Evolutionary conservation across 1,140 invertebrate species (phyloP), one percentile per base, ranked within the genome.

Genomic region (Ceratoteleas bidentatus): DNA sequence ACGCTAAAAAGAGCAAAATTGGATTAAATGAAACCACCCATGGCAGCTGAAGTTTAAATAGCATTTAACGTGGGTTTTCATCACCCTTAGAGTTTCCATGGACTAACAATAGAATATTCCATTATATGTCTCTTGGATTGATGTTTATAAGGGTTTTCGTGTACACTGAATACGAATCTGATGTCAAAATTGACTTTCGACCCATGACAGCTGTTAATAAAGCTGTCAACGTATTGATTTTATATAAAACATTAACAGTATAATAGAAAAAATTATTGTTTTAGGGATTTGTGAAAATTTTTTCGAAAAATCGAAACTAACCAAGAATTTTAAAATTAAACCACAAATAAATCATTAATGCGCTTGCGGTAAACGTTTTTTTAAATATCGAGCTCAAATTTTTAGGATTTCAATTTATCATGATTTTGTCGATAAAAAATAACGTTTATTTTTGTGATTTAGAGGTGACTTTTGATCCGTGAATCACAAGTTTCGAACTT

Each of bases 1-100:
- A 36, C 11, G 53, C 34, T 56, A 56, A 36, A 14, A 36, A 56
- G 34, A 56, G 33, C 53, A 56, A 56, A 56, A 56, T 56, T 36
- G 34, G 24, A 24, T 56, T 36, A 36, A 56, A 13, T 56, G 2
- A 36, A 56, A 2, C 32, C 53, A 32, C 33, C 32, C 52, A 33
- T 4, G 52, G 8, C 52, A 24, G 52, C 32, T 16, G 16, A 54
- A 54, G 52, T 54, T 54, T 32, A 54, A 32, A 54, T 33, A 32
- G 40, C 40, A 43, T 43, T 10, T 43, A 43, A 43, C n/a, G 6
- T 43, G 40, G 40, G 40, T 43, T 43, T 9, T 43, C 40, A 6
- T 43, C n/a, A 6, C 8, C 6, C 40, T 43, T 43, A 43, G 40
- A 43, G 40, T 10, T 43, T 43, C 40, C 40, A 43, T 0, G 40